Percentiles rank a stretch among this genome's conserved stretches.
Conservation (phyloP, 2,797 vertebrate species). For the Enteromius unitaeniatus region DNA sequence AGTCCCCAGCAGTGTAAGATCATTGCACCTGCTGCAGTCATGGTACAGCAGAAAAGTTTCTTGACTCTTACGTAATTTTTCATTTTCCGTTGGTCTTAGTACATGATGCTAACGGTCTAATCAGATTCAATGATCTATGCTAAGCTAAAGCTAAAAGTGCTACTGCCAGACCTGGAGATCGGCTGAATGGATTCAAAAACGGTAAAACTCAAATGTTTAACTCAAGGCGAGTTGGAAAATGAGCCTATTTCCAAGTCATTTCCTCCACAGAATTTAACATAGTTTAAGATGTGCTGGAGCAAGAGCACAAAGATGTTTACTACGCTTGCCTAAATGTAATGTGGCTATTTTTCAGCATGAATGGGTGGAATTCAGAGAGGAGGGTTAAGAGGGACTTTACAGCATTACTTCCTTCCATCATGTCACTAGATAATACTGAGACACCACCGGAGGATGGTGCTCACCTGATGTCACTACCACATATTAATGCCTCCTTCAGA, state of each 20-base stretch:
- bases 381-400: slow-evolving; percentile 47
- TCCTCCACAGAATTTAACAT: not conserved
- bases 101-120: no score
- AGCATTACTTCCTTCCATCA: slow-evolving; percentile 53
- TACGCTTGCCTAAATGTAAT: not conserved
- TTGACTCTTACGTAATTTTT: no score
- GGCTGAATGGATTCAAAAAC: no score
- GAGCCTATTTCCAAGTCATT: not conserved
- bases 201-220: no score
- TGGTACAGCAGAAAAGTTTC: no score
- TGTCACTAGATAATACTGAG: slow-evolving; percentile 56
- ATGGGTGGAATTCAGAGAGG: slow-evolving; percentile 60
- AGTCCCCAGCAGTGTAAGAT: no score
- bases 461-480: slow-evolving; percentile 11
- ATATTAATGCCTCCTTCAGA: not conserved
- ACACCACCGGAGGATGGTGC: slow-evolving; percentile 55
- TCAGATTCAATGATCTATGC: no score
- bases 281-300: not conserved
- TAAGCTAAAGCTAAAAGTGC: no score
- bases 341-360: slow-evolving; percentile 42
- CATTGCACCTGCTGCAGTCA: no score
- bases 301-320: not conserved
- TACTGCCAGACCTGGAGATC: no score
- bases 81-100: no score
- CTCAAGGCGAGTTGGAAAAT: no score